phyloP scores from a whole-genome alignment of 2,888 invertebrate genomes.

The Caradrina kadenii region DNA sequence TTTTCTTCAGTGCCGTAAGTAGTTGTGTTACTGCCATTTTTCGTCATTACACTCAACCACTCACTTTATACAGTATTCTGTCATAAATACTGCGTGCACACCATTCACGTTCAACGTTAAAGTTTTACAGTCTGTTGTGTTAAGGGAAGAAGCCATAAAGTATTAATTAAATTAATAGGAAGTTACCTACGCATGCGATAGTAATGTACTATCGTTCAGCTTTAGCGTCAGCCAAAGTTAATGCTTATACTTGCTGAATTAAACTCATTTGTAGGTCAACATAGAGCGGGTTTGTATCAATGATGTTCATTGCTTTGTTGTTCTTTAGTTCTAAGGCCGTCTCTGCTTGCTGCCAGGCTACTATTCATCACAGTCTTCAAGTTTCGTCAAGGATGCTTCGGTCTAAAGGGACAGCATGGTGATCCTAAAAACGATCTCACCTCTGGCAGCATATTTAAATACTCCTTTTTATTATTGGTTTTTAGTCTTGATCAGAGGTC shows the following conservation, averaged over 20 bases:
- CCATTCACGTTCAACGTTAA: constrained; percentile 72
- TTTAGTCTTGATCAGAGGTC: too few relatives aligned
- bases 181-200: constrained; percentile 66
- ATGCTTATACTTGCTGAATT: constrained; percentile 47
- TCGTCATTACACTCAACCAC: constrained; percentile 71
- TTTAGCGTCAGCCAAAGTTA: constrained; percentile 40
- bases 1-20: constrained; percentile 75
- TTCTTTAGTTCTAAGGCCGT: neutral
- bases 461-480: too few relatives aligned
- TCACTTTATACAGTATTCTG: constrained; percentile 43
- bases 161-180: constrained; percentile 86
- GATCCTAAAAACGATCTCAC: too few relatives aligned
- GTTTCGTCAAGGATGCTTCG: neutral
- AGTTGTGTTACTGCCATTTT: constrained; percentile 68
- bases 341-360: neutral
- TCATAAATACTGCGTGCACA: constrained; percentile 41
- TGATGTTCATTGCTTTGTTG: neutral
- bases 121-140: constrained; percentile 74
- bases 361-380: too few relatives aligned
- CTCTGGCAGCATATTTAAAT: too few relatives aligned
- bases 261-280: constrained; percentile 28
- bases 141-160: constrained; percentile 83
- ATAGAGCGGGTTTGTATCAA: neutral
- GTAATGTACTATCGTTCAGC: constrained; percentile 35
- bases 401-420: neutral